Evolutionary conservation across 2,888 invertebrate species (phyloP).

Genomic region (Tinea semifulvella): DNA sequence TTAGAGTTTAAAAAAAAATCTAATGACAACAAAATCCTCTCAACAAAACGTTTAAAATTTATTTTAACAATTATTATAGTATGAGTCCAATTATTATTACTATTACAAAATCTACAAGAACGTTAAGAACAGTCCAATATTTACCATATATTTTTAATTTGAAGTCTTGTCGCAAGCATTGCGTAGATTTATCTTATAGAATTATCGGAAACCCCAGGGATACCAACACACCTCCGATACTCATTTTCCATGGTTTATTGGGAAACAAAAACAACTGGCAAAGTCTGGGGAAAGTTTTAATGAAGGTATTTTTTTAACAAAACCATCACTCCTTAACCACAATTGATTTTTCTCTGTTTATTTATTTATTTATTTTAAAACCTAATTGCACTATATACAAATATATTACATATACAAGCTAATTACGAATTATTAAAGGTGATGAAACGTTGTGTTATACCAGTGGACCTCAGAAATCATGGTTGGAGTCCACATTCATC

Average conservation of each 20-base stretch:
- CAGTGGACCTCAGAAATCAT: constrained; percentile 91
- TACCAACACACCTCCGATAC: constrained; percentile 32
- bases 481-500: constrained; percentile 85
- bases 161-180: too few relatives aligned
- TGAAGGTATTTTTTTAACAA: constrained; percentile 31
- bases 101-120: too few relatives aligned
- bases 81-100: too few relatives aligned
- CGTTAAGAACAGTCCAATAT: too few relatives aligned
- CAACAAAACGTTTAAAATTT: too few relatives aligned
- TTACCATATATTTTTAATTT: too few relatives aligned
- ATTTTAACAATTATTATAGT: too few relatives aligned
- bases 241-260: constrained; percentile 84
- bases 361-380: not conserved
- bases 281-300: constrained; percentile 75
- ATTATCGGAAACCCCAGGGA: constrained; percentile 30
- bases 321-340: not conserved
- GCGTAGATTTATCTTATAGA: constrained; percentile 40
- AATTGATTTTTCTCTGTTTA: not conserved
- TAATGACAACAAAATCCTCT: too few relatives aligned
- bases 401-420: not conserved
- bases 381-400: not conserved
- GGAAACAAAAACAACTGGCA: constrained; percentile 91
- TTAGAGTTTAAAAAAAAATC: too few relatives aligned
- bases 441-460: constrained; percentile 78
- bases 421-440: constrained; percentile 25